Base-by-base conservation (phyloP, 1,140 invertebrate species). In the Hycleus phaleratus region DNA sequence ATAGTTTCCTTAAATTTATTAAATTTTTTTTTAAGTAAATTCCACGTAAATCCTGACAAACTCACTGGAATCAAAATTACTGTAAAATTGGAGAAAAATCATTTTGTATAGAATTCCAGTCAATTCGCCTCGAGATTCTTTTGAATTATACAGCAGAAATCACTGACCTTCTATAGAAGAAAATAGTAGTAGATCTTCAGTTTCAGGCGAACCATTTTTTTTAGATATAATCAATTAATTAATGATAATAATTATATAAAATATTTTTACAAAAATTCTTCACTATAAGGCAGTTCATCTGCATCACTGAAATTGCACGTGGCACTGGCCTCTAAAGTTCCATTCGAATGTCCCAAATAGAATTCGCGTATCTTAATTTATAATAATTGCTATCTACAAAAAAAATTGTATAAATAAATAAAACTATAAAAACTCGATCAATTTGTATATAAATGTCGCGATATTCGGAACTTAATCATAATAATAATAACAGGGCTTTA, bases 251-350 rank as follows among this genome's bases (percentile, higher is more conserved):
- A 38, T 50, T 58, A 58, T 58, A 61, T 47, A 61, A 61, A 61
- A 61, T 61, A 61, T 61, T 61, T 61, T 58, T 61, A 61, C 55
- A 62, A 62, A 62, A 62, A 61, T 49, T 59, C 49, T 39, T 48
- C 58, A 59, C 58, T 59, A 42, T 42, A 42, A 47, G 58, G 52
- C 56, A 56, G 55, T 64, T 38, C 51, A 26, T 58, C 55, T 59
- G 47, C 65, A 58, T 60, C 49, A 60, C 54, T 52, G 49, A 45
- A 66, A 72, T 72, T 72, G 71, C 71, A 72, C 71, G 62, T 70
- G 54, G 65, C 71, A 72, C 71, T 72, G 71, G 69, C 71, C 71
- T 71, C 65, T 65, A 58, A 61, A 55, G 48, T 54, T 59, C 26
- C 57, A 56, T 58, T 51, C 46, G 46, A 61, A 57, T 59, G 66